phyloP scores from a whole-genome alignment of 2,888 invertebrate species.

The Sinohyriopsis cumingii region DNA sequence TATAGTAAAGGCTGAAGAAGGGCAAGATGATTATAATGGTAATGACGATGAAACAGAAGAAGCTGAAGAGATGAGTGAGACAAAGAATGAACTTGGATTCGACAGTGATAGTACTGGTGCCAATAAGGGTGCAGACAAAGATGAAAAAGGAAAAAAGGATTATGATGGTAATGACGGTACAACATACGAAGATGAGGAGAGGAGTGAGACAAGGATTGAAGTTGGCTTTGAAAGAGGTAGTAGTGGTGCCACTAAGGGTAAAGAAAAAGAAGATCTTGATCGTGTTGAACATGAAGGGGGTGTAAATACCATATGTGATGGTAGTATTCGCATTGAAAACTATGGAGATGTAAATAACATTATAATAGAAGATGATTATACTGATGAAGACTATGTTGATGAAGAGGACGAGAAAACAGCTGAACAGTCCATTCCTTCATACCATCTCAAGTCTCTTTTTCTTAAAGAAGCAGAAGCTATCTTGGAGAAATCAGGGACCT shows the following conservation, averaged over 20 bases:
- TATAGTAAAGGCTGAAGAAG: neutral
- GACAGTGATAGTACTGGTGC: too few relatives aligned
- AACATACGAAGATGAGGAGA: neutral
- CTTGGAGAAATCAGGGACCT: neutral
- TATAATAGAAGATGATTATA: neutral
- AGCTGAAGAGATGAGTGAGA: neutral
- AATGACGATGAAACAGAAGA: neutral
- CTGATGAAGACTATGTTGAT: neutral
- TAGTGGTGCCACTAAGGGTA: too few relatives aligned
- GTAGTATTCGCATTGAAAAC: too few relatives aligned
- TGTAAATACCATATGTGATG: too few relatives aligned
- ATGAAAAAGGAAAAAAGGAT: neutral
- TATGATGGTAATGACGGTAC: too few relatives aligned
- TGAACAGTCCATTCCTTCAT: constrained; percentile 23
- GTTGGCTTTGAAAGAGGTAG: too few relatives aligned
- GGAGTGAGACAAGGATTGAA: too few relatives aligned
- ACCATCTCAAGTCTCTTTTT: constrained; percentile 22
- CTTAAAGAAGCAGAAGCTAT: constrained; percentile 16
- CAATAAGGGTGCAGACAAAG: neutral
- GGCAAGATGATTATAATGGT: neutral
- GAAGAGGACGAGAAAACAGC: constrained; percentile 14
- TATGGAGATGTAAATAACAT: neutral
- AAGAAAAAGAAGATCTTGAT: too few relatives aligned
- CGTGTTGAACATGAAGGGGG: too few relatives aligned
- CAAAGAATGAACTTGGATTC: too few relatives aligned